Evolutionary conservation across 2,113 vertebrate species (phyloP).

Genomic region (Centropus unirufus): DNA sequence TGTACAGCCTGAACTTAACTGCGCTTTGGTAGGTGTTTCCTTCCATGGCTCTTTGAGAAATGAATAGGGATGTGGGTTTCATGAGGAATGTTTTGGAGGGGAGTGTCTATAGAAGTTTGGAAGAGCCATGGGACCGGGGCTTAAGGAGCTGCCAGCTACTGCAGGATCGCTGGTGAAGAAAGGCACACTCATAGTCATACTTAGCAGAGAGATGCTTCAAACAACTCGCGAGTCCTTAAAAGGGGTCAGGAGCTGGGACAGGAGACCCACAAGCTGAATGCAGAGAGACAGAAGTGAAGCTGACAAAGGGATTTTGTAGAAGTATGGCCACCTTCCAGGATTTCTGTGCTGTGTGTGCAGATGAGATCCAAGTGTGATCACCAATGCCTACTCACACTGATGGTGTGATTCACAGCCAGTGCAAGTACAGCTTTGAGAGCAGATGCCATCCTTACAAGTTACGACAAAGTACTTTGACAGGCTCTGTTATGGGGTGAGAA

Average conservation of each 20-base stretch:
- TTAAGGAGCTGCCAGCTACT: background rate
- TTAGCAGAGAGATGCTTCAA: background rate
- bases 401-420: conserved; percentile 30
- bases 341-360: background rate
- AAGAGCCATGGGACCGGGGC: rapidly evolving
- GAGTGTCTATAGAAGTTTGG: background rate
- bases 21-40: background rate
- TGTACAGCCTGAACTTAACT: background rate
- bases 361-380: conserved; percentile 24
- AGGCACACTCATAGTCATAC: background rate
- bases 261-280: background rate
- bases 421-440: conserved; percentile 46
- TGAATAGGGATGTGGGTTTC: background rate
- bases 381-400: background rate
- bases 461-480: conserved; percentile 25
- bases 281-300: background rate
- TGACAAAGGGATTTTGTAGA: background rate
- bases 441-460: conserved; percentile 32
- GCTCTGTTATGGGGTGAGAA: background rate
- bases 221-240: background rate
- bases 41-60: background rate
- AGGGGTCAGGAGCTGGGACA: background rate
- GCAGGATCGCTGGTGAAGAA: background rate
- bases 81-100: background rate
- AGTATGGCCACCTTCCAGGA: background rate